Evolutionary conservation across 1,140 invertebrate species (phyloP).

Genomic region (Pentalonia nigronervosa): DNA sequence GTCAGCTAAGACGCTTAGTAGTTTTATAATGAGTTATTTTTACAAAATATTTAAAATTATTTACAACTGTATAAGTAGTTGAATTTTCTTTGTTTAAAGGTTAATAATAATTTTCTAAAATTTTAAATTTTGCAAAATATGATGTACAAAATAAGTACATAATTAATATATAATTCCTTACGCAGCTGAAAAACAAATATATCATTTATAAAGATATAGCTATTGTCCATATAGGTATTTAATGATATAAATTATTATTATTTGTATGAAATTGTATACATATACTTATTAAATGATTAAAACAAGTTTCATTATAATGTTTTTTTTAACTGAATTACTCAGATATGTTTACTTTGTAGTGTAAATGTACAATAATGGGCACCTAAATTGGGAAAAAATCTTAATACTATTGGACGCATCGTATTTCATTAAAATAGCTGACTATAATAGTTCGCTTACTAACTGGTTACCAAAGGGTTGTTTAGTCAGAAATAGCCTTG

Average conservation of each 20-base stretch:
- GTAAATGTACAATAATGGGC: not conserved
- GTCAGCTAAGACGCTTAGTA: not conserved
- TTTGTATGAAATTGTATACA: not conserved
- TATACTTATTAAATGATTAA: not conserved
- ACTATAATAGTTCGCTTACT: not conserved
- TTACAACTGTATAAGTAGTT: not conserved
- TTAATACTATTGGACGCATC: not conserved
- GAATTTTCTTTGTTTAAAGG: not conserved
- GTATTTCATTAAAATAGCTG: not conserved
- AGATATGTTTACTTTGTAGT: not conserved
- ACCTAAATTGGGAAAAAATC: too few relatives aligned
- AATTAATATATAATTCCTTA: not conserved
- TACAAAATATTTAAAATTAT: not conserved
- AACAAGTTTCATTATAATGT: not conserved
- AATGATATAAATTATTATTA: slow-evolving; percentile 1
- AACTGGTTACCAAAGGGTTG: not conserved
- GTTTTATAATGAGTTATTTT: not conserved
- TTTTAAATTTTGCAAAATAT: not conserved
- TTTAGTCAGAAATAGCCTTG: not conserved
- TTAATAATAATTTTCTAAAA: not conserved
- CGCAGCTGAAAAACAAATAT: not conserved
- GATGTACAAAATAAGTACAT: not conserved
- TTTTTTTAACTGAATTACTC: not conserved
- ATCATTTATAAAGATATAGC: not conserved
- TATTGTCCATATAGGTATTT: not conserved